phyloP scores from a whole-genome alignment of 53 echinoderm and acorn worm genomes.

The Astropecten irregularis region DNA sequence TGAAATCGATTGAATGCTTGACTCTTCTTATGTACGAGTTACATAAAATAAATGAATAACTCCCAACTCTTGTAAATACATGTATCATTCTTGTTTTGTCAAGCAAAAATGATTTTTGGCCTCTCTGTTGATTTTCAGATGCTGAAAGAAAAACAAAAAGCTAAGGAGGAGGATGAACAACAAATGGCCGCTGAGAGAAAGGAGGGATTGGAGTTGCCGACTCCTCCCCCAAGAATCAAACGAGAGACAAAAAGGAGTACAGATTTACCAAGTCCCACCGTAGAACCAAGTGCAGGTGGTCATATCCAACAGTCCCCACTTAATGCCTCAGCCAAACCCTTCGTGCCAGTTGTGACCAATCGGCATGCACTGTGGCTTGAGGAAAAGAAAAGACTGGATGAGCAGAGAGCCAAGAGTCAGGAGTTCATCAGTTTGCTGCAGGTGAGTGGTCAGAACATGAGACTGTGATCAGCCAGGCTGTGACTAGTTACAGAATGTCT shows the following conservation, averaged over 20 bases:
- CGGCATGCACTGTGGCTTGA: too few relatives aligned
- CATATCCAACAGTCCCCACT: neutral
- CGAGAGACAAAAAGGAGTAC: neutral
- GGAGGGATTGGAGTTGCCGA: neutral
- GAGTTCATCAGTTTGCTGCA: neutral
- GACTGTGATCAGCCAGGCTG: too few relatives aligned
- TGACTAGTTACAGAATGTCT: too few relatives aligned
- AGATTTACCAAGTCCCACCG: too few relatives aligned
- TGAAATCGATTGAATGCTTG: too few relatives aligned
- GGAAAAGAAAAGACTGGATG: conserved; percentile 26
- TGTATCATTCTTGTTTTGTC: too few relatives aligned
- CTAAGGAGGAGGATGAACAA: conserved; percentile 37
- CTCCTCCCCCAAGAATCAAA: neutral
- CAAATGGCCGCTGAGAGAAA: conserved; percentile 1
- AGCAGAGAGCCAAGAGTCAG: conserved; percentile 32
- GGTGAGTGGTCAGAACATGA: neutral
- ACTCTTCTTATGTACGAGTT: too few relatives aligned
- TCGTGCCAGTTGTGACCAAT: too few relatives aligned
- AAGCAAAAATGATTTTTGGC: too few relatives aligned
- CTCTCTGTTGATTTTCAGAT: conserved; percentile 36
- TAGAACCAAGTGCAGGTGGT: neutral
- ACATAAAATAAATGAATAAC: neutral
- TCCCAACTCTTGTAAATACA: too few relatives aligned
- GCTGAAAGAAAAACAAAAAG: conserved; percentile 38
- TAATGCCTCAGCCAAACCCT: neutral